These are phyloP conservation scores for Cheilosia pagana DNA, from an alignment of 2,888 invertebrate species.

Conservation along the genomic window DNA sequence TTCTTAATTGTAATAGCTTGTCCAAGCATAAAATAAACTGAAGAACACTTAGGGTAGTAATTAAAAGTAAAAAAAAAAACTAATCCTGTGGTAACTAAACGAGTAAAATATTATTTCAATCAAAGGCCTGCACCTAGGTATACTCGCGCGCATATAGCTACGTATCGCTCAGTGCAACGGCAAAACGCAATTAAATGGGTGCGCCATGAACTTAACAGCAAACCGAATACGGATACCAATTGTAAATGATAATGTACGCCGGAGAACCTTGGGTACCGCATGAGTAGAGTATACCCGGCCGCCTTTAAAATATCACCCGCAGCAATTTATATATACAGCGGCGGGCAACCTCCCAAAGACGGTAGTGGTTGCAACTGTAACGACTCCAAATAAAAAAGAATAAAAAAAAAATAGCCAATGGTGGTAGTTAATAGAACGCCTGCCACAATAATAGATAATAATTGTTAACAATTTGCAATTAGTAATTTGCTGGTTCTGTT, in stretches of 20 bases:
- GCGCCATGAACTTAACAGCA: slow-evolving; percentile 73
- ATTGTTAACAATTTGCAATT: slow-evolving; percentile 75
- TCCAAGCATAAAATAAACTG: neutral
- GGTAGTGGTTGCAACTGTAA: slow-evolving; percentile 49
- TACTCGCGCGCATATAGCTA: neutral
- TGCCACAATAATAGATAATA: slow-evolving; percentile 73
- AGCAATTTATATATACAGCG: slow-evolving; percentile 29
- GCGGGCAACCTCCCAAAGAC: slow-evolving; percentile 13
- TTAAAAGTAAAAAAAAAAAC: slow-evolving; percentile 51
- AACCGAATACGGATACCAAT: slow-evolving; percentile 74
- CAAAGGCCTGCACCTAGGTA: slow-evolving; percentile 55
- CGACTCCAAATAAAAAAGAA: slow-evolving; percentile 27
- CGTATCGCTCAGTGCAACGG: slow-evolving; percentile 39
- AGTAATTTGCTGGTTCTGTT: slow-evolving; percentile 60
- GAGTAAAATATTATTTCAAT: slow-evolving; percentile 38
- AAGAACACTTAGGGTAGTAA: slow-evolving; percentile 48
- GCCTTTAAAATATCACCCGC: slow-evolving; percentile 68
- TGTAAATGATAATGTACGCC: slow-evolving; percentile 64
- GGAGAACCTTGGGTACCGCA: slow-evolving; percentile 61
- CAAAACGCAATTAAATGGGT: slow-evolving; percentile 68
- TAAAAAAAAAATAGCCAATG: slow-evolving; percentile 4
- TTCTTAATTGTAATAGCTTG: neutral
- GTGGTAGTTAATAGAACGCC: slow-evolving; percentile 70
- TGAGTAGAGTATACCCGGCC: slow-evolving; percentile 58
- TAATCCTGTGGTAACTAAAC: slow-evolving; percentile 44